Evolutionary conservation across 2,113 vertebrate genomes (phyloP).

Genomic region (Microtus oregoni): DNA sequence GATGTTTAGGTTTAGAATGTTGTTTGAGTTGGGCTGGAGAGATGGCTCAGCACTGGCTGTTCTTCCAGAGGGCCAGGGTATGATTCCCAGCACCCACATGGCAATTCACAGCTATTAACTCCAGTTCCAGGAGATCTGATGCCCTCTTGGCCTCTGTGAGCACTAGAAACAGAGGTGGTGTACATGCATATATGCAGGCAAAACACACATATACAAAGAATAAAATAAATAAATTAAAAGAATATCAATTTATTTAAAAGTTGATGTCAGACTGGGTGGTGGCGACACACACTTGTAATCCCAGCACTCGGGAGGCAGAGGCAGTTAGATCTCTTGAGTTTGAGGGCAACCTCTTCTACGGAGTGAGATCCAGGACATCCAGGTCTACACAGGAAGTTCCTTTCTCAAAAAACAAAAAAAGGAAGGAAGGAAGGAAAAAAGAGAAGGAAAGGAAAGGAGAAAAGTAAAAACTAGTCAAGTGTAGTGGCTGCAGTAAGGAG

Average conservation of each 20-base stretch:
- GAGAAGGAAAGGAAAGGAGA: neutral
- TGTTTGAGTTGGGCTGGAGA: neutral
- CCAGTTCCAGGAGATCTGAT: neutral
- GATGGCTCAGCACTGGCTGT: neutral
- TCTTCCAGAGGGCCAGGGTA: neutral
- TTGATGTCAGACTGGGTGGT: neutral
- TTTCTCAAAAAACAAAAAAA: neutral
- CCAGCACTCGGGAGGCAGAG: neutral
- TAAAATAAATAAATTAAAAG: neutral
- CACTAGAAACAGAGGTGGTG: neutral
- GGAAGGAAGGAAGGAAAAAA: neutral
- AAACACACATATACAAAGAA: neutral
- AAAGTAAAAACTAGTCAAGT: neutral
- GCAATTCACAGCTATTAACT: neutral
- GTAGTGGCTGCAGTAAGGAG: neutral
- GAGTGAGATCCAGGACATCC: neutral
- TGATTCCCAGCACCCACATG: neutral
- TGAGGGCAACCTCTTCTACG: neutral
- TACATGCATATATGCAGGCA: too few relatives aligned
- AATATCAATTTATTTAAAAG: neutral
- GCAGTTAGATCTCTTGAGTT: neutral
- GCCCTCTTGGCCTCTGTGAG: neutral
- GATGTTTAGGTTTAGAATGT: constrained; percentile 33
- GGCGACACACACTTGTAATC: neutral
- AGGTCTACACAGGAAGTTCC: neutral